These are phyloP conservation scores for Alligator sinensis DNA, from an alignment of 2,113 vertebrate genomes.

Conservation along the genomic window DNA sequence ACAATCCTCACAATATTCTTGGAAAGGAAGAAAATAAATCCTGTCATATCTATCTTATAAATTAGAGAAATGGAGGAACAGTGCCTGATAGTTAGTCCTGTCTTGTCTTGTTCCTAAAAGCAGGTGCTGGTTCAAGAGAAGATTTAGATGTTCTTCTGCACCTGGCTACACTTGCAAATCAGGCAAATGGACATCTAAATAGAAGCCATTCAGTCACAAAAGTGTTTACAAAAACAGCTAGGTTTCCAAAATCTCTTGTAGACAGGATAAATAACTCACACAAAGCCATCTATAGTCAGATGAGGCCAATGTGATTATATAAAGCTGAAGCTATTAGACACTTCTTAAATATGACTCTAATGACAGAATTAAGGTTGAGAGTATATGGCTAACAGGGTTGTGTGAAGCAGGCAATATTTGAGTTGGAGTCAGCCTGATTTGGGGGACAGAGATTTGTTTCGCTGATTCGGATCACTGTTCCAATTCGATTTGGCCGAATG, in stretches of 20 bases:
- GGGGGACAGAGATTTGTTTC: no score
- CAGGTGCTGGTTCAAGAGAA: neutral
- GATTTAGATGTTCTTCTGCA: neutral
- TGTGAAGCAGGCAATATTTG: no score
- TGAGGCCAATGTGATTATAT: neutral
- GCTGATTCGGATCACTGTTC: no score
- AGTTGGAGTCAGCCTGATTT: no score
- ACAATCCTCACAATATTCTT: neutral
- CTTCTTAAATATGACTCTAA: neutral
- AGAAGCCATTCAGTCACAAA: neutral
- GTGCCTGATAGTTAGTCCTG: neutral
- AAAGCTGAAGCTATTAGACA: neutral
- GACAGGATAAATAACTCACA: neutral
- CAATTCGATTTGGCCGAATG: no score
- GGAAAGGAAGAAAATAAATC: neutral
- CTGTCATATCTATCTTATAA: fast-evolving
- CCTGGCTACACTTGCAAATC: no score
- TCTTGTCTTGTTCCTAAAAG: neutral
- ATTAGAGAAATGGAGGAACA: neutral
- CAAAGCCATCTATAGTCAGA: neutral
- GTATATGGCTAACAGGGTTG: neutral
- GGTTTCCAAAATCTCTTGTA: neutral
- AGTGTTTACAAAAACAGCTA: neutral
- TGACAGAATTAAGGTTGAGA: neutral
- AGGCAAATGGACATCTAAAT: neutral